Conservation (phyloP, 2,113 vertebrate genomes). For the Pluvialis apricaria region DNA sequence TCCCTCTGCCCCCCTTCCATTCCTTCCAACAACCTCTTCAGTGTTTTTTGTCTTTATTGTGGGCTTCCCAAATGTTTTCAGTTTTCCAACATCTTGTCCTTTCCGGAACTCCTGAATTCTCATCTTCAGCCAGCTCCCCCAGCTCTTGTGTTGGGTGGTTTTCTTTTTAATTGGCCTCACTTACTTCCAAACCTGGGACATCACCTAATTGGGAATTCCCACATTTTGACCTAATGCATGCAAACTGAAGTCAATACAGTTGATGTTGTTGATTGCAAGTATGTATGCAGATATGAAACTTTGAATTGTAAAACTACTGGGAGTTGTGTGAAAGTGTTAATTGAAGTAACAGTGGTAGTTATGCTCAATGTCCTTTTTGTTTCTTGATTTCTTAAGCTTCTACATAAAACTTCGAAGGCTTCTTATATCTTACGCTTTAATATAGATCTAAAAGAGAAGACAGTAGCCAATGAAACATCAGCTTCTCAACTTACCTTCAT, state of each 20-base stretch:
- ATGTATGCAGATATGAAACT: not conserved
- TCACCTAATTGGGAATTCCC: not conserved
- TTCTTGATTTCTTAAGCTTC: not conserved
- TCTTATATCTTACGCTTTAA: not conserved
- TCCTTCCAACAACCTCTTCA: not conserved
- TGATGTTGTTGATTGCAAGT: not conserved
- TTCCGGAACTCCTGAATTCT: not conserved
- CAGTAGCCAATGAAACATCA: not conserved
- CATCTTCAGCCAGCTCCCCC: rapidly evolving
- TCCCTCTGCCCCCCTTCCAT: not conserved
- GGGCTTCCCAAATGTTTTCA: not conserved
- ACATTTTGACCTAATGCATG: not conserved
- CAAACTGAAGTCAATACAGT: not conserved
- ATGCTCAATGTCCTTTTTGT: not conserved
- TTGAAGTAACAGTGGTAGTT: not conserved
- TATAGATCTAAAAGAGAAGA: not conserved
- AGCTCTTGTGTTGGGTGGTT: not conserved
- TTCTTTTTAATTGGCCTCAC: not conserved
- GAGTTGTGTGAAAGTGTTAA: not conserved
- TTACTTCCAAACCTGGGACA: not conserved
- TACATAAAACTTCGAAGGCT: not conserved
- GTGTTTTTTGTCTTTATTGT: not conserved
- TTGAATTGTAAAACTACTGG: not conserved
- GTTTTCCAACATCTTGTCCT: not conserved
- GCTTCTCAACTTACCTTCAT: not conserved